These are phyloP conservation scores for Tipula unca DNA, from an alignment of 2,888 invertebrate genomes.

Conservation along the genomic window DNA sequence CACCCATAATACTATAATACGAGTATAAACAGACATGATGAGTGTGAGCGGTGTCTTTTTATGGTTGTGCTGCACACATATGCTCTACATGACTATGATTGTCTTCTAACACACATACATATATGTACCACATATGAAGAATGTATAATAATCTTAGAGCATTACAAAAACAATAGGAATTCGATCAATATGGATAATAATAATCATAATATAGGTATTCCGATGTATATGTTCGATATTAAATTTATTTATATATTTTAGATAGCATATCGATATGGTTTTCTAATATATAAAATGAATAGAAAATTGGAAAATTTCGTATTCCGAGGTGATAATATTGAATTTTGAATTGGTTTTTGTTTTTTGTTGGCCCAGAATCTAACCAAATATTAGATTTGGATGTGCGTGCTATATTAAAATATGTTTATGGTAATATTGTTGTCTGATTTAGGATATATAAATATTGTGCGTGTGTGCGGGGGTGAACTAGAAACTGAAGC, in stretches of 20 bases:
- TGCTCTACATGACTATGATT: neutral
- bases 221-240: neutral
- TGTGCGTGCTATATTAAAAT: neutral
- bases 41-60: neutral
- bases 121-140: neutral
- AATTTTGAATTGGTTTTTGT: neutral
- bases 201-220: neutral
- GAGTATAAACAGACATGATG: neutral
- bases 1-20: neutral
- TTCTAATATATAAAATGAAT: neutral
- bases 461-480: too few species aligned
- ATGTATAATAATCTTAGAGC: neutral
- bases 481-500: neutral
- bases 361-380: neutral
- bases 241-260: neutral
- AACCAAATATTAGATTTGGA: neutral
- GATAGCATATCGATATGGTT: neutral
- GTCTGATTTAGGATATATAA: neutral
- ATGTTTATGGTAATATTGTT: neutral
- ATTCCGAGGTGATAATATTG: neutral
- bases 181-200: neutral
- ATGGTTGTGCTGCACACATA: neutral
- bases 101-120: too few species aligned
- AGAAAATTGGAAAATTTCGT: constrained; percentile 1
- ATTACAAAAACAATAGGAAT: neutral